Evolutionary conservation across 2,113 vertebrate genomes (phyloP).

Genomic region (Thermophis baileyi): DNA sequence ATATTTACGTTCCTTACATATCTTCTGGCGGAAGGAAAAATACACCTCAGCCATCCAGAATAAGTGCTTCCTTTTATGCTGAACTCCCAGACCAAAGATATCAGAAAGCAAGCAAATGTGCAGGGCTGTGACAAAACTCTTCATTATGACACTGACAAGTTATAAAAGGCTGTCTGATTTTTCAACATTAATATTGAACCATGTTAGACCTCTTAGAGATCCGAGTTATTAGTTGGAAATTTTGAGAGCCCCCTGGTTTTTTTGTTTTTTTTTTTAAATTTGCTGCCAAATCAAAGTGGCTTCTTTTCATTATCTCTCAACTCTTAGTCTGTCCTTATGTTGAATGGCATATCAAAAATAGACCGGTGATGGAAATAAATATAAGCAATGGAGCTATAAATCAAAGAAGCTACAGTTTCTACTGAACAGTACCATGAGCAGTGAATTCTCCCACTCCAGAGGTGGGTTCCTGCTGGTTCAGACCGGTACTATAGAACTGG

Average conservation of each 20-base stretch:
- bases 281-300: not conserved
- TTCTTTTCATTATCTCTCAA: not conserved
- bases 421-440: not conserved
- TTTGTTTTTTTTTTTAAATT: not conserved
- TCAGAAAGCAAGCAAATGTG: not conserved
- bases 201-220: not conserved
- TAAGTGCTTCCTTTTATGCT: not conserved
- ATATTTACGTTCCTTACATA: not conserved
- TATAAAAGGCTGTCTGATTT: not conserved
- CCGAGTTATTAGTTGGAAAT: not conserved
- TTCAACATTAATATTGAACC: not conserved
- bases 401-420: not conserved
- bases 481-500: no score
- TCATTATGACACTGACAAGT: not conserved
- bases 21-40: not conserved
- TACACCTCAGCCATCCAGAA: not conserved
- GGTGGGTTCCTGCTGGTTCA: no score
- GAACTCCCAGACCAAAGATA: not conserved
- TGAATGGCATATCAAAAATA: not conserved
- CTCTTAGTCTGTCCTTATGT: not conserved
- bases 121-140: not conserved
- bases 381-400: not conserved
- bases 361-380: not conserved
- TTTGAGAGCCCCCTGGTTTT: not conserved
- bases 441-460: not conserved